Base-by-base conservation (phyloP, 2,888 invertebrate species). In the Aelia acuminata region DNA sequence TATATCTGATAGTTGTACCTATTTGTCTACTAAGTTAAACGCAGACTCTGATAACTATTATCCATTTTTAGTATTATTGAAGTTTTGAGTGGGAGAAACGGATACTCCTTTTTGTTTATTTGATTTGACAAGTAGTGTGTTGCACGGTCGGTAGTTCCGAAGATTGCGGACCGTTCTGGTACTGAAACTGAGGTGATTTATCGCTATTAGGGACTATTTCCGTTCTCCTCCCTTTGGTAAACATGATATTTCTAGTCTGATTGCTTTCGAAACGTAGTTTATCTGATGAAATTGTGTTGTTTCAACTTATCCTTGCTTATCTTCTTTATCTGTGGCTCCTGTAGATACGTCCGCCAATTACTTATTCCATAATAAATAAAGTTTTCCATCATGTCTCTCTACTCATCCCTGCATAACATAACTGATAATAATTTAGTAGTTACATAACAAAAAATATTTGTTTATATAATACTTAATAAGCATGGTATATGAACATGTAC, bases 171-270 rank as follows among this genome's bases (percentile, higher is more conserved):
- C 63, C 35, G 63, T 70, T 70, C 63, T 70, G 63, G 63, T 35
- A 70, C 31, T 35, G 31, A 70, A 70, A 70, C 35, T 3, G 31
- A 70, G 63, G 18, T 20, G 31, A 31, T 70, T 70, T 70, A 70
- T 57, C 26, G 57, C 57, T 57, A 57, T 70, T 35, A 35, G 31
- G 7, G 31, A 70, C 63, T 26, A 57, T 57, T 70, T 70, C 31
- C 63, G 63, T 70, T 70, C 63, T 70, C 31, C 63, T 35, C 18
- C 20, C 31, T 35, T 31, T 70, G 57, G 57, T 57, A 57, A 57
- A 70, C 35, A 35, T 31, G 63, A 70, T 35, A 70, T 70, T 70
- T 70, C 63, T 70, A 70, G 63, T 70, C 63, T 70, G 63, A 35
- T 35, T 26, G 63, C 63, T 70, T 70, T 70, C 35, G 31, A 7